These are phyloP conservation scores for Spodoptera frugiperda DNA, from an alignment of 1,140 invertebrate species.

Conservation along the genomic window DNA sequence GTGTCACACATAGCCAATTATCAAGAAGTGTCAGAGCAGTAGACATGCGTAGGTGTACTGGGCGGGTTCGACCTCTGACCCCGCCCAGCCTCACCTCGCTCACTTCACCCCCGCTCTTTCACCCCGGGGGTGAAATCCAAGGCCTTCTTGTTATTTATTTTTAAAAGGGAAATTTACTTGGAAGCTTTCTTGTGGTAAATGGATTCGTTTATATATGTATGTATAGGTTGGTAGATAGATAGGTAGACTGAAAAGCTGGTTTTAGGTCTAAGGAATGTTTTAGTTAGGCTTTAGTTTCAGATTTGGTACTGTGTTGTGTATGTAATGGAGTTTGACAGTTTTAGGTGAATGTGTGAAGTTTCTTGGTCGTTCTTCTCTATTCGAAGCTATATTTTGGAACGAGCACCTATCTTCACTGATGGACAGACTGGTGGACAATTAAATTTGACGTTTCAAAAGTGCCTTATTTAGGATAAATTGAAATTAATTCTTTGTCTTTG, in stretches of 20 bases:
- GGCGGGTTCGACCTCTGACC: constrained; percentile 76
- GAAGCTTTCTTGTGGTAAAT: constrained; percentile 7
- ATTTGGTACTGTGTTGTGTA: too few relatives aligned
- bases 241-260: neutral
- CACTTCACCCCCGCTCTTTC: constrained; percentile 57
- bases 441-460: too few relatives aligned
- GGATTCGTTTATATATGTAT: neutral
- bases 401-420: too few relatives aligned
- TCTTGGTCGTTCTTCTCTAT: too few relatives aligned
- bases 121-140: constrained; percentile 56
- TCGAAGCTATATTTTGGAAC: too few relatives aligned
- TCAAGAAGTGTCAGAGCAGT: neutral
- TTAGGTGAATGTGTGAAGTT: too few relatives aligned
- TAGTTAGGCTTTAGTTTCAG: too few relatives aligned
- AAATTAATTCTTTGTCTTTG: too few relatives aligned
- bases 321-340: too few relatives aligned
- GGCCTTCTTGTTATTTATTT: constrained; percentile 43
- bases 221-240: neutral
- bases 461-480: too few relatives aligned
- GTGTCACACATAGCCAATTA: neutral
- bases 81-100: constrained; percentile 66
- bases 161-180: constrained; percentile 42
- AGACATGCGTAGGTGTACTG: constrained; percentile 55
- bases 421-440: too few relatives aligned
- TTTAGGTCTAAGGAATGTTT: too few relatives aligned